Base-by-base conservation (phyloP, 2,888 invertebrate genomes). In the Oasisia sp. region DNA sequence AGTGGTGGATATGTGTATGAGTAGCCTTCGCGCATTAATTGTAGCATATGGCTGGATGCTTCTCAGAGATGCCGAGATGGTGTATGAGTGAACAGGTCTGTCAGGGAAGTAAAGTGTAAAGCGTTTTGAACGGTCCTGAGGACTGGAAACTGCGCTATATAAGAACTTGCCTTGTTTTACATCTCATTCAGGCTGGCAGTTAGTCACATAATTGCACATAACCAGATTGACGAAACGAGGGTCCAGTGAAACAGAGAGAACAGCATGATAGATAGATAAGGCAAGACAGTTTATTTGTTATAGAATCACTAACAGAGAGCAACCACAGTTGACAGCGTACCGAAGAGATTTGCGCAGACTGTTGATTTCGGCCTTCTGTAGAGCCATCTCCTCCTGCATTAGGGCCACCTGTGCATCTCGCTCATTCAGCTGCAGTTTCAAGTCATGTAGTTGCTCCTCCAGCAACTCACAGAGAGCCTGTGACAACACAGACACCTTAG, bases 291-390 rank as follows among this genome's bases (percentile, higher is more conserved):
- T 74, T n/a, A 74, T 27, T 50, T 14, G 9, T 50, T 50, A 50
- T 8, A 50, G 12, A 11, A 74, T 74, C 27, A 27, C 19, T 74
- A 74, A 19, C 19, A 4, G 74, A 7, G 74, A 74, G 27, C 74
- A 27, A 74, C 19, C 19, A 7, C 27, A 5, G 74, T 74, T 74
- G 1, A 74, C 27, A 7, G 14, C 74, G 0, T 74, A 74, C 74
- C 74, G 74, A n/a, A 74, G 74, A 74, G 74, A 74, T 19, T 74
- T 74, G 74, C 74, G 74, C 27, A 74, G 74, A 74, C 74, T 74
- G 27, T 74, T 74, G 74, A 74, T 74, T 19, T 74, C 74, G 7
- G 74, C 74, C 74, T 74, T 74, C 74, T 74, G 74, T 5, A 74
- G 74, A 7, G 74, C 74, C 74, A 74, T 74, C 74, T 74, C 74